Base-by-base conservation (phyloP, 2,113 vertebrate genomes). In the Sphyrna mokarran region DNA sequence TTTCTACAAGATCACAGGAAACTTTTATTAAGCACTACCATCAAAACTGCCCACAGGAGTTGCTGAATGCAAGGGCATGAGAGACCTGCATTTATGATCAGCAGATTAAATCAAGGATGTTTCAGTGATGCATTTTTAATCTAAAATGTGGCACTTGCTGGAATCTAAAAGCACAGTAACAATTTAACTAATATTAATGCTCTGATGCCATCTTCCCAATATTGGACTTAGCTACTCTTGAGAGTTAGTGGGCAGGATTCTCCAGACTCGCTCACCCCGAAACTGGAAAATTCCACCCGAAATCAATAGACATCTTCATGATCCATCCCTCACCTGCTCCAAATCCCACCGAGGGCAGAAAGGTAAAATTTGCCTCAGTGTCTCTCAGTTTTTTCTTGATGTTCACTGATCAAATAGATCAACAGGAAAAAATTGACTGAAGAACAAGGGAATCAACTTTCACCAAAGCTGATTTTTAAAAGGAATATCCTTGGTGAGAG, bases 331-430 rank as follows among this genome's bases (percentile, higher is more conserved):
- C 48, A 5, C 48, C 48, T 54, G 48, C 48, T 54, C 48, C 48
- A 54, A 54, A 4, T 54, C 48, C 48, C 48, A 54, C 0, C 2
- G 48, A 0, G 48, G 48, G 48, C 48, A 5, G 48, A 54, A 54
- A 5, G 48, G 4, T 54, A 54, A 54, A 54, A 54, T 54, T 54
- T 54, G 48, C 48, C 48, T 54, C 48, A 54, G 48, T 87, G 43
- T 87, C 54, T 26, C 22, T 87, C 43, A 87, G 20, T 29, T 61
- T 61, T 89, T 54, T 29, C 33, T 61, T 33, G 48, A 23, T n/a
- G 23, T 89, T 54, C 85, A 76, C 48, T 89, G 86, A 89, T 76
- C 86, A 89, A 89, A 58, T 61, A 58, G 48, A 89, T n/a, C 48
- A 89, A 89, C 54, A 68, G 66, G 66, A 22, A 63, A 22, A 14